Percentiles rank a stretch among this genome's conserved stretches.
Evolutionary conservation across 2,113 vertebrate genomes (phyloP).

Genomic region (Trichechus manatus): DNA sequence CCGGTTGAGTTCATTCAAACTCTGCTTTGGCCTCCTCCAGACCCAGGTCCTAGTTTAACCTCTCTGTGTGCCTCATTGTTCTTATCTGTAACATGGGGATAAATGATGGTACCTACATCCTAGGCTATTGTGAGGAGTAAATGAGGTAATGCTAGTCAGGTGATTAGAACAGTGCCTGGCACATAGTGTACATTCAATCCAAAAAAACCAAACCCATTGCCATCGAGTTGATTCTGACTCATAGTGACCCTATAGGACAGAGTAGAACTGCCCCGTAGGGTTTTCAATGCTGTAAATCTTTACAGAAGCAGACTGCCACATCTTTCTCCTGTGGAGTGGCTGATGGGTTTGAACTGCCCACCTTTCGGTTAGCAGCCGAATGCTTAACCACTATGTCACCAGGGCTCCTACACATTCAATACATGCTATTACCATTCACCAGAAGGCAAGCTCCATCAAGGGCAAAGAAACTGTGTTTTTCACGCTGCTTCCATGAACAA

Average conservation of each 20-base stretch:
- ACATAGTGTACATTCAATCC: too few relatives aligned
- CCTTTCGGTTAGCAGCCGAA: not conserved
- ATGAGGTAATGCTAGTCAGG: too few relatives aligned
- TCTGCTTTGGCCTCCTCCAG: not conserved
- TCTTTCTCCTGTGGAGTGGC: not conserved
- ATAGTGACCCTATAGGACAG: not conserved
- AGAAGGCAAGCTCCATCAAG: not conserved
- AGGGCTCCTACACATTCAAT: too few relatives aligned
- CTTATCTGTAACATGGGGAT: not conserved
- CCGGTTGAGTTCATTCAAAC: not conserved
- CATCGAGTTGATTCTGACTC: too few relatives aligned
- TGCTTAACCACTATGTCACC: not conserved
- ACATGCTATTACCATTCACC: not conserved
- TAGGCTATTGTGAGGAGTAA: not conserved
- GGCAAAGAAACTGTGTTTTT: not conserved
- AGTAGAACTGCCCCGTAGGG: not conserved
- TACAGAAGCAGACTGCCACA: not conserved
- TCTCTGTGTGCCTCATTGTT: not conserved
- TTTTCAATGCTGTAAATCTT: not conserved
- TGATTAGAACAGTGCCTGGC: too few relatives aligned
- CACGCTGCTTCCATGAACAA: not conserved
- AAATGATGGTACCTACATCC: not conserved
- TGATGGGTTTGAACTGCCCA: not conserved
- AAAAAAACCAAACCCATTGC: too few relatives aligned
- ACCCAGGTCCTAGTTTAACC: not conserved